Evolutionary conservation across 2,797 vertebrate species (phyloP), one percentile per base, ranked within the genome.

Genomic region (Morelia viridis): DNA sequence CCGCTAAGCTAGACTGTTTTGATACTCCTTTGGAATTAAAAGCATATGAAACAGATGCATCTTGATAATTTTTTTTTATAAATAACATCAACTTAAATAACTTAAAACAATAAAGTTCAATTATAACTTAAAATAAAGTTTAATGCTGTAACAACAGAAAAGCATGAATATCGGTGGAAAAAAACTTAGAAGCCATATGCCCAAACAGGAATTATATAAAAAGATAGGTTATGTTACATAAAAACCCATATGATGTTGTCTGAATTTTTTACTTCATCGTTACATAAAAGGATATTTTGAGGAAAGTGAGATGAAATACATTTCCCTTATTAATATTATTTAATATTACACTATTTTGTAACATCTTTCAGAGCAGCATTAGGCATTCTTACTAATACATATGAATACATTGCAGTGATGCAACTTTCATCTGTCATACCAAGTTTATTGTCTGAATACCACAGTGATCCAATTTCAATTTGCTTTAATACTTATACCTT

Each of bases 81-180:
- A 98, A 98, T 98, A 98, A 98, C 97, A 98, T 97, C 96, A 97
- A 96, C 94, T 98, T 97, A 98, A 98, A 98, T 98, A 98, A 98
- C 97, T 97, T 97, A 98, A 97, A 98, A 97, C 97, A 98, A 96
- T 98, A 97, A 98, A 96, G 96, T 97, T 97, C 97, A 98, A 97
- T 97, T 98, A 98, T 97, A 97, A 96, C 97, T 97, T 97, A 97
- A 97, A 96, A 96, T 97, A 97, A 97, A 97, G 97, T 98, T 97
- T 97, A 97, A 97, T 98, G 97, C 97, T 98, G 96, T 97, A 97
- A 98, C 95, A 96, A 97, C 97, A 97, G 94, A 94, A 96, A 97
- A 97, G 97, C 97, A 97, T 96, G 96, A 96, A 97, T 97, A 97
- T 97, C 95, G 96, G 94, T 97, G 95, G 95, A 97, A 96, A 95